Base-by-base conservation (phyloP, 1,140 invertebrate species). In the Caenorhabditis inopinata region DNA sequence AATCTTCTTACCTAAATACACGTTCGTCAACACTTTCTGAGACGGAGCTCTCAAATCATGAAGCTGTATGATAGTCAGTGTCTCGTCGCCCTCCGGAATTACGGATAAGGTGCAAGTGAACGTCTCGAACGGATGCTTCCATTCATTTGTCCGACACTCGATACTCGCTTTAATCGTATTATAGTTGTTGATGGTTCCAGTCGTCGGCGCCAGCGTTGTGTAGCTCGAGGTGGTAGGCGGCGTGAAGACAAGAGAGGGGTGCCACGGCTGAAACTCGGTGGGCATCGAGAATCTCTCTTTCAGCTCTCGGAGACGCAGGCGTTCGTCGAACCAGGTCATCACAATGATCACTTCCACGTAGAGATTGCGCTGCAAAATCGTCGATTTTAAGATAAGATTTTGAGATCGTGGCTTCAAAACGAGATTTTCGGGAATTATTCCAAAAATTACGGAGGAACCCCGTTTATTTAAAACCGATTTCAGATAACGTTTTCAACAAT, bases 51-150 rank as follows among this genome's bases (percentile, higher is more conserved):
- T 47, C 16, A 75, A 35, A 27, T 75, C 74, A 48, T 49, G 74
- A 75, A 75, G 48, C 45, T 75, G 74, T 12, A 45, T 48, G 16
- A 75, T 32, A n/a, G 47, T 75, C 27, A 75, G 45, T 27, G 27
- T 48, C 29, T 75, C 47, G 35, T 48, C 47, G 18, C 47, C 74
- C 16, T 75, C 74, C 1, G 74, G 47, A 16, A 25, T 27, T 45
- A 48, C 47, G 1, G 47, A 75, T 14, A 75, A 6, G 6, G 47
- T 75, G 38, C 82, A 83, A 4, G 35, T 76, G 27, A 82, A 78
- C 0, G 49, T 77, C 53, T 76, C 75, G 76, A 83, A 83, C 18
- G 82, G 82, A 27, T 83, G 62, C 27, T 83, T 83, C 82, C 82
- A 83, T 16, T 23, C 46, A n/a, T 82, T 74, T 58, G 38, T 62